Evolutionary conservation across 2,888 invertebrate species (phyloP).

Genomic region (Tupiocoris notatus): DNA sequence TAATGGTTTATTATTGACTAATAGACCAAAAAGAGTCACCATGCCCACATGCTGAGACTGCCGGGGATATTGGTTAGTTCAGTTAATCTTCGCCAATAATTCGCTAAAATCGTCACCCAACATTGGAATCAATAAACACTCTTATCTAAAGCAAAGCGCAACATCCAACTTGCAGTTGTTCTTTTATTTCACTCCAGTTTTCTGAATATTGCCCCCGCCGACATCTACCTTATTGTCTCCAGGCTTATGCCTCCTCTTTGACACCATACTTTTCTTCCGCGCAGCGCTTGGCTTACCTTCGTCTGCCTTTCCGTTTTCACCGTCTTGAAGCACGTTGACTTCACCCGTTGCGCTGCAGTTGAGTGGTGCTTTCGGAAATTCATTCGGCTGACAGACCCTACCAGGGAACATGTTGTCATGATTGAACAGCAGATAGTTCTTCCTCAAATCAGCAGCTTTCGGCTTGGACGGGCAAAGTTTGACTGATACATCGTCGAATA

Average conservation of each 20-base stretch:
- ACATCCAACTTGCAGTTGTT: no score
- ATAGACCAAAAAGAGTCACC: no score
- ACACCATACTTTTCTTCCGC: neutral
- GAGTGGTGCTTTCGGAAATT: constrained; percentile 6
- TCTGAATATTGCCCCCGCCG: no score
- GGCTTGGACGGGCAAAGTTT: constrained; percentile 29
- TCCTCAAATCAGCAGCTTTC: constrained; percentile 16
- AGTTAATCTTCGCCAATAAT: no score
- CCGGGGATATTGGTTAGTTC: no score
- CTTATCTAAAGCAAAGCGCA: no score
- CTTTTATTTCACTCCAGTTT: no score
- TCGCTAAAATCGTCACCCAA: no score
- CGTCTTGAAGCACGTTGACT: neutral
- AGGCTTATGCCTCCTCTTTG: constrained; percentile 7
- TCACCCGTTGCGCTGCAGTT: constrained; percentile 4
- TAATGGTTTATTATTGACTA: no score
- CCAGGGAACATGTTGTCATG: constrained; percentile 31
- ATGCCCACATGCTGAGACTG: no score
- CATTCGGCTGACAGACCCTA: constrained; percentile 8
- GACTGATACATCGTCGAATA: constrained; percentile 33
- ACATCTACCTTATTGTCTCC: neutral
- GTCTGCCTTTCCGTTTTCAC: neutral
- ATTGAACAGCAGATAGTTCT: constrained; percentile 35
- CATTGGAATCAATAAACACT: no score
- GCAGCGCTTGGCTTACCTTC: neutral